A percentile compares a stretch with the other conserved stretches of the same genome.
Evolutionary conservation across 2,888 invertebrate genomes (phyloP).

Genomic region (Mongoloraphidia duomilia): DNA sequence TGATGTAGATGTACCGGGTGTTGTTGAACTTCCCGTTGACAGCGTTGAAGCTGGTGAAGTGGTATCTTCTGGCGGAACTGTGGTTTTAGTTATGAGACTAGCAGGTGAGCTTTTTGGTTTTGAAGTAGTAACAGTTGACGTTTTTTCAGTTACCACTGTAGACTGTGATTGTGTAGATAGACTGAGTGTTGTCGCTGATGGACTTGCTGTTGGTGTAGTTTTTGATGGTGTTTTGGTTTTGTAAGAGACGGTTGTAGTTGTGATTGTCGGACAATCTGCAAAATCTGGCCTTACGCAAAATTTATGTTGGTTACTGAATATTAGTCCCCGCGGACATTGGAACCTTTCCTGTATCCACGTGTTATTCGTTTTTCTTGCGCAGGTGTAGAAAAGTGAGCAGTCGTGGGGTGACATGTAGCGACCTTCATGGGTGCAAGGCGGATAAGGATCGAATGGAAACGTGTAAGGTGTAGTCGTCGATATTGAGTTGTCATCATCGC

Average conservation of each 20-base stretch:
- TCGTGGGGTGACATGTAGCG: constrained; percentile 26
- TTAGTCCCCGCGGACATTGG: constrained; percentile 18
- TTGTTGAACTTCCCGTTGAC: too few relatives aligned
- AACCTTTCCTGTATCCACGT: constrained; percentile 26
- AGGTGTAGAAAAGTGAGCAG: constrained; percentile 30
- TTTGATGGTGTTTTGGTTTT: background rate
- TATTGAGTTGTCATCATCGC: constrained; percentile 18
- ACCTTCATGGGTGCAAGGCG: constrained; percentile 25
- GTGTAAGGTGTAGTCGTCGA: constrained; percentile 10
- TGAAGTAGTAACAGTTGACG: too few relatives aligned
- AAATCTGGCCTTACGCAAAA: constrained; percentile 13
- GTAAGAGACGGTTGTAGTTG: background rate
- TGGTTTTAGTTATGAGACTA: too few relatives aligned
- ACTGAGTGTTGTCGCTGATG: background rate
- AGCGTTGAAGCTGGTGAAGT: too few relatives aligned
- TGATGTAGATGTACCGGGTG: too few relatives aligned
- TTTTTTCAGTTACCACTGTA: background rate
- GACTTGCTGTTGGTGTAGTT: background rate
- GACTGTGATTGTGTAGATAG: background rate
- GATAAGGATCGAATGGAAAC: constrained; percentile 21
- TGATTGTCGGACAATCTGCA: background rate
- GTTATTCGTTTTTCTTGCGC: constrained; percentile 23
- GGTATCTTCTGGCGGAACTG: too few relatives aligned
- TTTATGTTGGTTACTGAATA: constrained; percentile 16
- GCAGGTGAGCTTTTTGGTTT: too few relatives aligned